Conservation (phyloP, 2,113 vertebrate genomes). For the Mustela nigripes region DNA sequence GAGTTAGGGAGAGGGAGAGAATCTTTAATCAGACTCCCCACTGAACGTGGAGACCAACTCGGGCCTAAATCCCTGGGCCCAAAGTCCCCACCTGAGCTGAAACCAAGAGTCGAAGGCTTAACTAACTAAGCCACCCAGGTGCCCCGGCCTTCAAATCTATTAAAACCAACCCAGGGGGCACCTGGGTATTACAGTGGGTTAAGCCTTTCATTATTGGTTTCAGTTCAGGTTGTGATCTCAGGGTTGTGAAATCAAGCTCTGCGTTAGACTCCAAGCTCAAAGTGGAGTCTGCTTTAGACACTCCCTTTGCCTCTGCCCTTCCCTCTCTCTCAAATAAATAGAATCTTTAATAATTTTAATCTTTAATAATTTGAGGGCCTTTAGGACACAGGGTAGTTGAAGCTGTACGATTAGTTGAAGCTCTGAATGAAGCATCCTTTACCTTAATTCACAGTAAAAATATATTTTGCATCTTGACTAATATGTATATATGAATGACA, state of each 20-base stretch:
- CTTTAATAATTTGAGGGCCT: not conserved
- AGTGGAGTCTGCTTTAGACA: not conserved
- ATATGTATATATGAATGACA: not conserved
- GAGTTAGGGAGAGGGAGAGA: not conserved
- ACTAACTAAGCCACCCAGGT: too few relatives aligned
- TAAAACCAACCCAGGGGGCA: not conserved
- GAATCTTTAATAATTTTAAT: not conserved
- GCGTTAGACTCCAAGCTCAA: too few relatives aligned
- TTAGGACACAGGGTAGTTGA: not conserved
- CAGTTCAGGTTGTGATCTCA: not conserved
- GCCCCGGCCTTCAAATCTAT: not conserved
- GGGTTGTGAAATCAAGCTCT: not conserved
- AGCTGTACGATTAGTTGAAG: not conserved
- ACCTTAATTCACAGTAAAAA: not conserved
- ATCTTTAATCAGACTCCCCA: not conserved
- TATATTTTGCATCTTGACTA: not conserved
- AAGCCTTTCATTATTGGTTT: not conserved
- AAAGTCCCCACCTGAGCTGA: not conserved
- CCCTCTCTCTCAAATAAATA: not conserved
- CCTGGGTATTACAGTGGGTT: not conserved
- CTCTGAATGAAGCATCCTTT: not conserved
- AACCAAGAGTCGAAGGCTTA: not conserved
- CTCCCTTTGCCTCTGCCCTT: not conserved
- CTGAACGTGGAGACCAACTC: accelerated
- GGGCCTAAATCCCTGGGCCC: not conserved